Evolutionary conservation across 2,113 vertebrate genomes (phyloP), one percentile per base, ranked within the genome.

Genomic region (Pollachius pollachius): DNA sequence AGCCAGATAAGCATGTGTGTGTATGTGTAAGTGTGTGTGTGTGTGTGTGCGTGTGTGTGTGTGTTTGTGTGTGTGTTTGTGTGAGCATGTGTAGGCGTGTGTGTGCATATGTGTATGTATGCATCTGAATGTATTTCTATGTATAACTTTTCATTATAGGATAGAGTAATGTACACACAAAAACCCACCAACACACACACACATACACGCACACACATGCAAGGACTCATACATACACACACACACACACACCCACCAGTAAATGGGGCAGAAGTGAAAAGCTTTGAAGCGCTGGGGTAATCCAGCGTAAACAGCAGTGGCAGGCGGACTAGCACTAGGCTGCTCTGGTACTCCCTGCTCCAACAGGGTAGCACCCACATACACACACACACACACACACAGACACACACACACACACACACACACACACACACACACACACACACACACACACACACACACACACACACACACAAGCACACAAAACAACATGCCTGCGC

Each of bases 231-330:
- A 69, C 67, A 66, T 62, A 68, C 67, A 19, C 30, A 69, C 65
- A 52, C 41, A 66, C 62, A 64, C 64, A 67, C 37, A 80, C 74
- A 81, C 63, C 70, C 72, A 69, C 73, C 83, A 85, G 86, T 92
- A 92, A 92, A 93, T 92, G 90, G 91, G 89, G 89, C 91, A 90
- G 89, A 91, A 92, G 85, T 80, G 86, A 91, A 90, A 88, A 89
- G 85, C 89, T 92, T 92, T 92, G 92, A 92, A 89, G 90, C 89
- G 78, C 83, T 72, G 76, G 87, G 89, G 90, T 91, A 92, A 92
- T 92, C 87, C 91, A 91, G 88, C 92, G 80, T 91, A 89, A 93
- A 92, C 81, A 87, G 83, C 81, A 84, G 83, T 68, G 71, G 81
- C 76, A 80, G 80, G 87, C 84, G 86, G 81, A 81, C 83, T 80